phyloP scores from a whole-genome alignment of 2,888 invertebrate genomes.

The Xanthorhoe spadicearia region DNA sequence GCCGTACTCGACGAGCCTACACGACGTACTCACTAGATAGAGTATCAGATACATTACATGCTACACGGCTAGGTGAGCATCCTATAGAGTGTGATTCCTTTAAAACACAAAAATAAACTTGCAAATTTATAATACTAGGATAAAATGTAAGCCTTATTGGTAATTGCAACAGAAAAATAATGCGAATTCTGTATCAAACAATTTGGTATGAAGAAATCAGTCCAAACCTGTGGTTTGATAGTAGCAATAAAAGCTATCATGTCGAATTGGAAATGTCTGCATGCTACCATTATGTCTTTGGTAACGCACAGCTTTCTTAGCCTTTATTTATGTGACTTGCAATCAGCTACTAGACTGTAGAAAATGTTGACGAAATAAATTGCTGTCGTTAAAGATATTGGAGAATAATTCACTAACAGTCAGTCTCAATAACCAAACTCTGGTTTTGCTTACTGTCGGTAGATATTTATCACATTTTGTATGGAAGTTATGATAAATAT shows the following conservation, averaged over 20 bases:
- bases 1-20: no score
- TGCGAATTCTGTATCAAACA: constrained; percentile 7
- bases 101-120: no score
- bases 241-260: constrained; percentile 32
- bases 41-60: no score
- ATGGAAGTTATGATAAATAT: no score
- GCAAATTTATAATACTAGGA: no score
- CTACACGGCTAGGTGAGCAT: no score
- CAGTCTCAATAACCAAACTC: no score
- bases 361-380: not conserved
- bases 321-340: constrained; percentile 33
- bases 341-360: constrained; percentile 2
- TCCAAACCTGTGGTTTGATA: constrained; percentile 30
- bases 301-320: constrained; percentile 43
- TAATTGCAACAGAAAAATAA: constrained; percentile 6
- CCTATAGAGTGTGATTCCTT: no score
- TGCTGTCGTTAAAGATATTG: not conserved
- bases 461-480: no score
- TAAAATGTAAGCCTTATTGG: not conserved
- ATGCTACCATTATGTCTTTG: constrained; percentile 43
- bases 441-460: no score
- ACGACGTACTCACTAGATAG: no score
- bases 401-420: no score
- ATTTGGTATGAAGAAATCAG: constrained; percentile 19
- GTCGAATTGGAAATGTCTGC: constrained; percentile 42